Evolutionary conservation across 1,140 invertebrate genomes (phyloP), one percentile per base, ranked within the genome.

Genomic region (Brachionus sp.): DNA sequence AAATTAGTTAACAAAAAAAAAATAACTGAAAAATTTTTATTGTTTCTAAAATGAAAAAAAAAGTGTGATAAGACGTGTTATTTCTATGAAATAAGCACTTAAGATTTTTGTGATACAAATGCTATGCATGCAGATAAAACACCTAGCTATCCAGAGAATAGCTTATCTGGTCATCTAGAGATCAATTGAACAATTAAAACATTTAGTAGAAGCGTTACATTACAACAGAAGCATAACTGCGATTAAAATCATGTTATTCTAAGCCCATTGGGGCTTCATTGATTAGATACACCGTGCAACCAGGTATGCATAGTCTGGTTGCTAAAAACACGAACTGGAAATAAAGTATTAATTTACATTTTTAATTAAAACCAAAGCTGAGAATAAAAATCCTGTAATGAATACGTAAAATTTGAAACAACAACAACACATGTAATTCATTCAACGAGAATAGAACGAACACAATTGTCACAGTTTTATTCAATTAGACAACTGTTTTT

Each of bases 261-360:
- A 70, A 70, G 37, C 66, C 66, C 37, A 39, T 33, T 70, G 66
- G 39, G 66, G 66, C 16, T 16, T 37, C 66, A 70, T 70, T 70
- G 66, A 70, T 70, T 70, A 70, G 66, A 70, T 70, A 70, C 35
- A 70, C 66, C 66, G 29, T 39, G 16, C 33, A 19, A 70, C 35
- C 66, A 70, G 66, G 66, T 70, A 70, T 37, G 29, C 33, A 66
- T 44, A n/a, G 66, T 23, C 33, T 70, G 25, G 33, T 16, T 33
- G 33, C 33, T 33, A 66, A 66, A 46, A 23, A 33, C 16, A 12
- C 33, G 25, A 33, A 35, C 64, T 66, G 66, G 66, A 70, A 70
- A 70, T 33, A 42, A 70, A 70, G 66, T 70, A 70, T 70, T 70
- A 70, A 70, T 70, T 70, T 70, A 70, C 66, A 70, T 70, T 70